Evolutionary conservation across 2,113 vertebrate genomes (phyloP).

Genomic region (Larimichthys polyactis): DNA sequence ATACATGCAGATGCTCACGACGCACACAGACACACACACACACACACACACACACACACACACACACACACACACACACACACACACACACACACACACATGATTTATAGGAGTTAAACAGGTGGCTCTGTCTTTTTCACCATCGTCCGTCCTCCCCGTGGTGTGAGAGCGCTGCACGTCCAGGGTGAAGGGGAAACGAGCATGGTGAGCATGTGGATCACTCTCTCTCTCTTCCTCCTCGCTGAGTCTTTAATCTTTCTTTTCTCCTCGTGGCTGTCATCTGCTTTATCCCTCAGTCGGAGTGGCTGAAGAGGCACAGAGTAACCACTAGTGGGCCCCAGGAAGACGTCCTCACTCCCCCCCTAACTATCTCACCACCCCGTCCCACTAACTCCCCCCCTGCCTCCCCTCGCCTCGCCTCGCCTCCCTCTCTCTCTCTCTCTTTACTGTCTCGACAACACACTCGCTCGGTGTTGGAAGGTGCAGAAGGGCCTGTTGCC

Average conservation of each 20-base stretch:
- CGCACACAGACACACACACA: background rate
- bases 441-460: constrained; percentile 8
- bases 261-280: constrained; percentile 32
- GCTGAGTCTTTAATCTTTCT: constrained; percentile 32
- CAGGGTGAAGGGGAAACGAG: constrained; percentile 16
- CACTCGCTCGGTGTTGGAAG: background rate
- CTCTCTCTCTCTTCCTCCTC: background rate
- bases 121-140: constrained; percentile 50
- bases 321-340: constrained; percentile 72
- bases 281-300: constrained; percentile 18
- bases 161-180: constrained; percentile 23
- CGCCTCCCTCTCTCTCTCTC: background rate
- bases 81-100: constrained; percentile 16
- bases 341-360: constrained; percentile 37
- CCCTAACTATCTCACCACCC: background rate
- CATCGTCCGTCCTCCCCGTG: constrained; percentile 32
- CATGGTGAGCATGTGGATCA: constrained; percentile 30
- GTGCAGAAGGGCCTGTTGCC: constrained; percentile 43
- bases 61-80: constrained; percentile 1
- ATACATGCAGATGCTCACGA: constrained; percentile 18
- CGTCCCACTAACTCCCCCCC: background rate
- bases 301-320: constrained; percentile 48
- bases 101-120: constrained; percentile 58
- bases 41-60: constrained; percentile 7
- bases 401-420: background rate